Base-by-base conservation (phyloP, 2,888 invertebrate species). In the Caenorhabditis imperialis region DNA sequence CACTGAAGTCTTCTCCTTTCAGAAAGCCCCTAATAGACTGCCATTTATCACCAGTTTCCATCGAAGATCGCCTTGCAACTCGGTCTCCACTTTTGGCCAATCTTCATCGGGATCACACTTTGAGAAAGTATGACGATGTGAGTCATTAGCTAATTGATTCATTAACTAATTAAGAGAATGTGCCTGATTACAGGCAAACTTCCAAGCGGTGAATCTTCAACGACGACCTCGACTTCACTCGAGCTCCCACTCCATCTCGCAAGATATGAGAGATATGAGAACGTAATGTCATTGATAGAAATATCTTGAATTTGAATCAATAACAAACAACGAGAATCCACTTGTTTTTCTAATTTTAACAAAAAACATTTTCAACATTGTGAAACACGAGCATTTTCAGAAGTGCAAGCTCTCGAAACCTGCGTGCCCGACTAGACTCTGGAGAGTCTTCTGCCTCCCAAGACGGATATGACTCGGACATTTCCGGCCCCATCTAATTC, bases 51-150 rank as follows among this genome's bases (percentile, higher is more conserved):
- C 72, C 72, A 5, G 74, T 65, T 3, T 47, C 47, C 12, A 61
- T 58, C 14, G 79, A 77, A 18, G 62, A 75, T 12, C 63, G 79
- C 27, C 47, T 73, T 1, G 63, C 62, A 2, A 70, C 67, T 16
- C 27, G 67, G 38, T 75, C 79, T 1, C 74, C 75, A 5, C 71
- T 82, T 7, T 45, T 82, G 8, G 75, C 73, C 10, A 77, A 72
- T 51, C 63, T 82, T 16, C 71, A 77, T 22, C 63, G 77, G 16
- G 82, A 82, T 55, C 78, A 76, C 7, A 76, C 78, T 1, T 61
- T 81, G 8, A 35, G 78, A 23, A 81, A 82, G 58, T 82, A 81
- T 48, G 81, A 82, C 40, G 81, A 82, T 58, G 81, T 81, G 18
- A 27, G 65, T 18, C n/a, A n/a, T n/a, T n/a, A n/a, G n/a, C n/a